Base-by-base conservation (phyloP, 1,140 invertebrate species). In the Drosophila pallidifrons region DNA sequence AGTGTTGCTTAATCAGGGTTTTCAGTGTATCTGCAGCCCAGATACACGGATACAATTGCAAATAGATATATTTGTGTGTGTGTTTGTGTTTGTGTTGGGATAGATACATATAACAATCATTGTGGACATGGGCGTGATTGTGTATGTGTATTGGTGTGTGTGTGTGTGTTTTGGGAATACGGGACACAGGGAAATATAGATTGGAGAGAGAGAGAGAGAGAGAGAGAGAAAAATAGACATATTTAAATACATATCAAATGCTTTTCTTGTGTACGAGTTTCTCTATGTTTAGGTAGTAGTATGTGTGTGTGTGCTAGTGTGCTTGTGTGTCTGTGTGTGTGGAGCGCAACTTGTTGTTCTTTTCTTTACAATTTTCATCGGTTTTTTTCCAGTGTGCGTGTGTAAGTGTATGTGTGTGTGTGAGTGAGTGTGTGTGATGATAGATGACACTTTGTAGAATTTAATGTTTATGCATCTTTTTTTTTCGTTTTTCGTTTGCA, bases 1-100 rank as follows among this genome's bases (percentile, higher is more conserved):
- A 96, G 95, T 99, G 97, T 85, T 95, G 95, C 94, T 95, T 95
- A 94, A 96, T 95, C 93, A 98, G 95, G 93, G 95, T 95, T 94
- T 96, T 96, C 93, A 99, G 91, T 93, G 93, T 93, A 93, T 96
- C 95, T 96, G 94, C 92, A 61, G 32, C 49, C 57, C 13, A 65
- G 30, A 72, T 16, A 55, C 6, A 52, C n/a, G 25, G 49, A 51
- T 51, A 28, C 25, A 52, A 8, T 13, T 52, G 10, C 30, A 54
- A 46, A 57, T 59, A 30, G 49, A 30, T 52, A 38, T 28, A 38
- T 47, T 11, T 13, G 28, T 61, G 13, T 64, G 32, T 41, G 10
- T 65, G 13, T 15, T 11, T 32, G 7, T 20, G 3, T 28, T 28
- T 43, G 8, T 45, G 8, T 25, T 55, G 20, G 25, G 20, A 20